Evolutionary conservation across 2,797 vertebrate genomes (phyloP).

Genomic region (Rhyacichthys aspro): DNA sequence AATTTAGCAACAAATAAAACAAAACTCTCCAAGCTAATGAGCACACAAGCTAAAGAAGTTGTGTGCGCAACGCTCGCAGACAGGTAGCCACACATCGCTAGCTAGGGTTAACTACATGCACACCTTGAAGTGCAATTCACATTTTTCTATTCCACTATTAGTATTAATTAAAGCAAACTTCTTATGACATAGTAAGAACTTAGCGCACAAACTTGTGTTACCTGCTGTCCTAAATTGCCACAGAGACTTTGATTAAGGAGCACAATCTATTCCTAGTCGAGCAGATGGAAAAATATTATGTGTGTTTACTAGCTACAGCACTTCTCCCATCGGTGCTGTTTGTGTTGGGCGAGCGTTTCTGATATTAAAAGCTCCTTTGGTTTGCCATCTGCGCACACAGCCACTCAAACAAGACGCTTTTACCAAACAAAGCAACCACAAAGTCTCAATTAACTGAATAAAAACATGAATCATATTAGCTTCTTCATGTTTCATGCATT

Average conservation of each 20-base stretch:
- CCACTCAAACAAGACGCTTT: constrained; percentile 9
- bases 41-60: too few relatives aligned
- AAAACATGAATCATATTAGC: background rate
- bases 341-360: constrained; percentile 14
- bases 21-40: too few relatives aligned
- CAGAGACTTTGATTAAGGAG: constrained; percentile 19
- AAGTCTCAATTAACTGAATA: background rate
- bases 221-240: background rate
- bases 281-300: constrained; percentile 27
- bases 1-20: too few relatives aligned
- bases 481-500: too few relatives aligned
- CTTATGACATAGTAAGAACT: background rate
- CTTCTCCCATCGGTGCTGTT: constrained; percentile 4
- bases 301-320: constrained; percentile 54
- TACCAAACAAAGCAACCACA: constrained; percentile 1
- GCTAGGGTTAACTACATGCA: too few relatives aligned
- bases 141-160: background rate
- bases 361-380: constrained; percentile 29
- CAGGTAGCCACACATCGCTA: too few relatives aligned
- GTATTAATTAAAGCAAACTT: background rate
- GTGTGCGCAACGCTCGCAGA: too few relatives aligned
- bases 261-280: constrained; percentile 48
- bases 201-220: background rate
- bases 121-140: background rate
- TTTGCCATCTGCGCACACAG: constrained; percentile 6